A percentile compares a stretch with the other conserved stretches of the same genome.
Conservation (phyloP, 1,140 invertebrate genomes). For the Neodiprion virginianus region DNA sequence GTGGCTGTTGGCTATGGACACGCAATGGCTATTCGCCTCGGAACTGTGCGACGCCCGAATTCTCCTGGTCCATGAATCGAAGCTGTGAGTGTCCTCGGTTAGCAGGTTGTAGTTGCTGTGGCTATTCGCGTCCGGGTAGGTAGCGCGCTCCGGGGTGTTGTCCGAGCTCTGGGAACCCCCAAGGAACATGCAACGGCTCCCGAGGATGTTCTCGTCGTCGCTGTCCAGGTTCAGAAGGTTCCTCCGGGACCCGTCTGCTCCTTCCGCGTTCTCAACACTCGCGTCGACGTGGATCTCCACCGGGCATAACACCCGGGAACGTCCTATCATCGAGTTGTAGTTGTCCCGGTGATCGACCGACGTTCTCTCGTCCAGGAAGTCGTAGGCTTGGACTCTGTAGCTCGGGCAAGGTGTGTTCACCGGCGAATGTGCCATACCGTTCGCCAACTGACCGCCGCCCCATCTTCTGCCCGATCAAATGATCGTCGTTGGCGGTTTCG, state of each 20-base stretch:
- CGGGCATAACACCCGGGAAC: conserved; percentile 34
- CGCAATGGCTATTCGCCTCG: conserved; percentile 36
- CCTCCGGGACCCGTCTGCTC: neutral
- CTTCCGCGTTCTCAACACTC: conserved; percentile 1
- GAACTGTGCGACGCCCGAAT: neutral
- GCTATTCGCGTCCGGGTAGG: conserved; percentile 42
- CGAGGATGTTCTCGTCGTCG: conserved; percentile 31
- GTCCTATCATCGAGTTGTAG: conserved; percentile 25
- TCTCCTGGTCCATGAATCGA: neutral
- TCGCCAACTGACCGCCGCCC: conserved; percentile 34
- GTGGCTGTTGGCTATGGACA: conserved; percentile 43
- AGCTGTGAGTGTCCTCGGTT: conserved; percentile 16
- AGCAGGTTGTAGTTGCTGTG: conserved; percentile 37
- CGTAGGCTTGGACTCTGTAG: conserved; percentile 24
- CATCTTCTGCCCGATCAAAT: conserved; percentile 45
- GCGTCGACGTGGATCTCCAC: conserved; percentile 37
- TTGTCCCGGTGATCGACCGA: conserved; percentile 30
- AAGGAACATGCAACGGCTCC: conserved; percentile 25
- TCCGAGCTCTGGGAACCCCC: conserved; percentile 20
- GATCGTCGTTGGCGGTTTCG: conserved; percentile 23
- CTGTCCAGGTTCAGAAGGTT: conserved; percentile 29
- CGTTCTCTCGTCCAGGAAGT: conserved; percentile 30
- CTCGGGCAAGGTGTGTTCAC: conserved; percentile 42
- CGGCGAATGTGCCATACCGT: conserved; percentile 42
- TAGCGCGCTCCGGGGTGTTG: conserved; percentile 1